phyloP scores from a whole-genome alignment of 1,140 invertebrate species.

The honey bee (Apis mellifera) region Amel_HAv3.1 CM009939.2:2275501-2276000 shows the following conservation, averaged over 20 bases:
- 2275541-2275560: conserved; percentile 76
- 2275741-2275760: conserved; percentile 53
- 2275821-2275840: conserved; percentile 34
- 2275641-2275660: conserved; percentile 72
- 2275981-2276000: too few species aligned
- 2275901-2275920: too few species aligned
- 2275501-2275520: rapidly evolving
- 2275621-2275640: conserved; percentile 81
- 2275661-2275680: conserved; percentile 28
- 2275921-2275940: not conserved
- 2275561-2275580: conserved; percentile 78
- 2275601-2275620: conserved; percentile 81
- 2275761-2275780: too few species aligned
- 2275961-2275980: too few species aligned
- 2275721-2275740: conserved; percentile 65
- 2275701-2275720: conserved; percentile 62
- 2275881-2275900: not conserved
- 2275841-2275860: conserved; percentile 7
- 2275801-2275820: not conserved
- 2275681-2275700: conserved; percentile 39
- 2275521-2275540: conserved; percentile 67
- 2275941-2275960: too few species aligned
- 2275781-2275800: not conserved
- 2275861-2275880: conserved; percentile 45
- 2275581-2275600: conserved; percentile 76